Evolutionary conservation across 1,140 invertebrate genomes (phyloP), one percentile per base, ranked within the genome.

Genomic region (Paramacrobiotus metropolitanus): DNA sequence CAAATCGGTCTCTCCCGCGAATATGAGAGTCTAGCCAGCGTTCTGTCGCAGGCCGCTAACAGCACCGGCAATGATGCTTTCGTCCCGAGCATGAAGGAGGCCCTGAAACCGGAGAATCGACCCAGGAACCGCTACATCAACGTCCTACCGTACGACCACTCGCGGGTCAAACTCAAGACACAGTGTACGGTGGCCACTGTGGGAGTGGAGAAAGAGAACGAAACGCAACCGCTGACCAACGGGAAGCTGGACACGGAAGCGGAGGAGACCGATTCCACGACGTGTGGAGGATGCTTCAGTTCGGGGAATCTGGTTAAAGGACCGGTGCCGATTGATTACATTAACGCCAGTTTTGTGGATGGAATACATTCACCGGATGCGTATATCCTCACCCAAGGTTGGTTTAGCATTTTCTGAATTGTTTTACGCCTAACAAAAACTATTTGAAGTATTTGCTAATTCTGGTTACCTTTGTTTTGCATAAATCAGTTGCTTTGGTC

Each of bases 1-100:
- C 85, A 88, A 70, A 85, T 87, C 68, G 85, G 84, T 2, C 87
- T 86, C 70, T 85, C 85, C 68, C 86, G 87, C 68, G 87, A 91
- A 70, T 91, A 90, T 70, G 87, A 92, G 70, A 40, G 34, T n/a
- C 34, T 40, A 9, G 34, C 34, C 9, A 40, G 9, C 9, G 34
- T n/a, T n/a, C 34, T 40, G 34, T n/a, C 9, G 34, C n/a, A n/a
- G 9, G 34, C 9, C 34, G n/a, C n/a, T n/a, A n/a, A n/a, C n/a
- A n/a, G n/a, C n/a, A n/a, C n/a, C n/a, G n/a, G n/a, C n/a, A n/a
- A n/a, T n/a, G n/a, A n/a, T n/a, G 34, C 9, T n/a, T 40, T 40
- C 34, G 9, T n/a, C 9, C 9, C 9, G 9, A 40, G 34, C n/a
- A 9, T 40, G 34, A 40, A 40, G 34, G 34, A 40, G 34, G 34